These are phyloP conservation scores for Leucoma salicis DNA, from an alignment of 2,888 invertebrate genomes.

Conservation along the genomic window DNA sequence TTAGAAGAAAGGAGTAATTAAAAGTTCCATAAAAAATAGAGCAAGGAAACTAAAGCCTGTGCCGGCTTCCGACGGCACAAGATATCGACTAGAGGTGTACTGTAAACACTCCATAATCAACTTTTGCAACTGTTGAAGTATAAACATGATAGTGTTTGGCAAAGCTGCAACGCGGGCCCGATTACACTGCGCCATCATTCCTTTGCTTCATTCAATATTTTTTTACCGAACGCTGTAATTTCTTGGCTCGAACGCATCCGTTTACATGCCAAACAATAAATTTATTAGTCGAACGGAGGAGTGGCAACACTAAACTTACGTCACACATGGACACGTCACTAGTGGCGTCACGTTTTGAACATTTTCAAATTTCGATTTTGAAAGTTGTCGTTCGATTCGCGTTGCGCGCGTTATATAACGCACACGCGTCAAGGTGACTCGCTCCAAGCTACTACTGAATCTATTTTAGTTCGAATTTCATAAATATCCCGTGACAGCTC, in stretches of 20 bases:
- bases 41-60: slow-evolving; percentile 35
- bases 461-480: slow-evolving; percentile 81
- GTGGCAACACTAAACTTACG: slow-evolving; percentile 74
- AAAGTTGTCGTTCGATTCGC: slow-evolving; percentile 44
- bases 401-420: slow-evolving; percentile 59
- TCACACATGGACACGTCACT: slow-evolving; percentile 71
- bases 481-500: slow-evolving; percentile 81
- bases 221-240: slow-evolving; percentile 79
- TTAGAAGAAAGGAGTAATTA: slow-evolving; percentile 75
- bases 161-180: slow-evolving; percentile 65
- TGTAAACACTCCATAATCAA: slow-evolving; percentile 54
- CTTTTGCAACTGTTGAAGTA: slow-evolving; percentile 64
- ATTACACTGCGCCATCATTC: slow-evolving; percentile 75
- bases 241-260: slow-evolving; percentile 82
- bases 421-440: slow-evolving; percentile 78
- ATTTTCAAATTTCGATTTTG: slow-evolving; percentile 61
- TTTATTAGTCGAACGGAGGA: slow-evolving; percentile 79
- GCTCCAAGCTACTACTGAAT: slow-evolving; percentile 72
- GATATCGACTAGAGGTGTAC: slow-evolving; percentile 22
- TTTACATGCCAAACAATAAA: slow-evolving; percentile 83
- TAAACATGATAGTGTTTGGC: slow-evolving; percentile 72
- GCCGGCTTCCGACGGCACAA: slow-evolving; percentile 23
- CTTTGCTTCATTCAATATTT: slow-evolving; percentile 79
- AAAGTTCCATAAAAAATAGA: slow-evolving; percentile 68
- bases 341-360: slow-evolving; percentile 64